phyloP scores from a whole-genome alignment of 2,113 vertebrate genomes.

The Percopsis transmontana region DNA sequence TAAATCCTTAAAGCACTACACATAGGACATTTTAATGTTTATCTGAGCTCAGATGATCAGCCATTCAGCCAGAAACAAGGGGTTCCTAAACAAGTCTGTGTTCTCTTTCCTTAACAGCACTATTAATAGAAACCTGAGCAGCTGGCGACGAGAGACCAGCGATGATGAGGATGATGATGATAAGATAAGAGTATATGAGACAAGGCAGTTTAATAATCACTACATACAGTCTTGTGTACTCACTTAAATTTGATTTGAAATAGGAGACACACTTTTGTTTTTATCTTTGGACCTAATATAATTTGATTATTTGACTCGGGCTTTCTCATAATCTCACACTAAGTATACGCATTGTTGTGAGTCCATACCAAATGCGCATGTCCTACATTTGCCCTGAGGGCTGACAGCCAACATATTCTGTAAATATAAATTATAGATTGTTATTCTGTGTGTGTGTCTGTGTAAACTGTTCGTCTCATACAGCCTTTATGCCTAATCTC shows the following conservation, averaged over 20 bases:
- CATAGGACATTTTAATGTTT: slow-evolving; percentile 54
- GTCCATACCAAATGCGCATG: no score
- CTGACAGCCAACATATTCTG: slow-evolving; percentile 6
- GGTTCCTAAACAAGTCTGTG: slow-evolving; percentile 33
- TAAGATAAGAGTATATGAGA: background rate
- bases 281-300: no score
- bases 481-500: no score
- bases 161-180: background rate
- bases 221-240: background rate
- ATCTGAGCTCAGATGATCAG: slow-evolving; percentile 50
- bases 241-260: no score
- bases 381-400: slow-evolving; percentile 8
- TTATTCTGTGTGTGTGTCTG: slow-evolving; percentile 2
- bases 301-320: no score
- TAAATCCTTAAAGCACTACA: slow-evolving; percentile 39
- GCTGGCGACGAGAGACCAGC: slow-evolving; percentile 36
- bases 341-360: no score
- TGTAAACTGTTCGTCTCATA: background rate
- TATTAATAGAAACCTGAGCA: slow-evolving; percentile 54
- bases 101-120: slow-evolving; percentile 32
- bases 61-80: slow-evolving; percentile 53
- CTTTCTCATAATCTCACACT: no score
- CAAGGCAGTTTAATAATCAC: background rate
- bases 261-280: no score
- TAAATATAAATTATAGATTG: slow-evolving; percentile 11